Conservation (phyloP, 2,797 vertebrate species). For the Anguilla megastoma region DNA sequence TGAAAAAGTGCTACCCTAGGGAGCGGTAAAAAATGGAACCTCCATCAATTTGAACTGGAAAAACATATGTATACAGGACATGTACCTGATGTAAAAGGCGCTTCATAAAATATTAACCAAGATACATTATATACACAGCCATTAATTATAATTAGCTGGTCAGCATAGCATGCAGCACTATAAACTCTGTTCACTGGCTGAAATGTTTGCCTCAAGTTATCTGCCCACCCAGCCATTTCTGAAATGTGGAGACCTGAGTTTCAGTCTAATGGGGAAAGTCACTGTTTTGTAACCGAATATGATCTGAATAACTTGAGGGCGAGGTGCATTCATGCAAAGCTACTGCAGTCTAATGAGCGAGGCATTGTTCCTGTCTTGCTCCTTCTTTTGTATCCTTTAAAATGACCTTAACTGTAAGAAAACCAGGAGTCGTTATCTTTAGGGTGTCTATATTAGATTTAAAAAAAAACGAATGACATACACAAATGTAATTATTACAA, state of each 20-base stretch:
- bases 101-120: background rate
- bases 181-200: background rate
- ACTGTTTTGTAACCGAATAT: conserved; percentile 25
- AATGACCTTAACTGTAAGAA: background rate
- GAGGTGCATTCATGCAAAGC: conserved; percentile 16
- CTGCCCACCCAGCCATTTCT: background rate
- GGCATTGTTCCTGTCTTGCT: background rate
- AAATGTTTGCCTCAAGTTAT: conserved; percentile 14
- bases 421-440: background rate
- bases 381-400: background rate
- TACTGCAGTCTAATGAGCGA: conserved; percentile 15
- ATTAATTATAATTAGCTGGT: background rate
- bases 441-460: too few species aligned
- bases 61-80: too few species aligned
- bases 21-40: background rate
- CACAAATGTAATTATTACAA: background rate
- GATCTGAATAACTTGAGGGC: background rate
- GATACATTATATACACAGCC: background rate
- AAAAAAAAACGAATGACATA: background rate
- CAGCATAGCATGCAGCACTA: background rate
- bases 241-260: background rate
- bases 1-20: background rate
- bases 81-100: background rate
- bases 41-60: too few species aligned
- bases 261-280: conserved; percentile 23